Evolutionary conservation across 1,140 invertebrate genomes (phyloP).

Genomic region (Drosophila micromelanica): DNA sequence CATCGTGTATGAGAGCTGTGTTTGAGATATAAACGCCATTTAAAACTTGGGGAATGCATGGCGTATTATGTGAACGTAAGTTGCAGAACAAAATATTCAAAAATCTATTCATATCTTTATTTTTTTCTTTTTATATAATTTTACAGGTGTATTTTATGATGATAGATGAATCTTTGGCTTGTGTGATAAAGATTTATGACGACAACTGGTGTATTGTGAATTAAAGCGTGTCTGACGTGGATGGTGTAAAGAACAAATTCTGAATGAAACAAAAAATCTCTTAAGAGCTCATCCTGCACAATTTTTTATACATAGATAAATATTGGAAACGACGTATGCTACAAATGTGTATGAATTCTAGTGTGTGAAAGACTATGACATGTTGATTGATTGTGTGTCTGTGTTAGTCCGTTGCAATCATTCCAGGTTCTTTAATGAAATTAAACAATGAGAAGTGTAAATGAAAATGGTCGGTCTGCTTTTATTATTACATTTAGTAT

Average conservation of each 20-base stretch:
- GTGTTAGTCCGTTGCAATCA: slow-evolving; percentile 52
- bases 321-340: slow-evolving; percentile 38
- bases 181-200: slow-evolving; percentile 58
- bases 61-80: slow-evolving; percentile 73
- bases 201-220: slow-evolving; percentile 50
- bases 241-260: slow-evolving; percentile 1
- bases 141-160: slow-evolving; percentile 60
- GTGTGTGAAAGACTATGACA: slow-evolving; percentile 52
- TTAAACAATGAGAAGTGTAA: slow-evolving; percentile 15
- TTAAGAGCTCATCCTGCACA: slow-evolving; percentile 49
- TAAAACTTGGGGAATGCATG: slow-evolving; percentile 46
- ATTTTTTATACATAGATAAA: slow-evolving; percentile 55
- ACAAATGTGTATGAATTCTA: slow-evolving; percentile 27
- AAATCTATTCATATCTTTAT: too few relatives aligned
- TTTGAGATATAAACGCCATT: slow-evolving; percentile 37
- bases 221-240: slow-evolving; percentile 27
- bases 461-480: slow-evolving; percentile 28
- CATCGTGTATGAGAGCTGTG: slow-evolving; percentile 25
- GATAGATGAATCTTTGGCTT: slow-evolving; percentile 49
- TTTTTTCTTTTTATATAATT: slow-evolving; percentile 51
- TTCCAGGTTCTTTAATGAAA: slow-evolving; percentile 47
- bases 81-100: slow-evolving; percentile 43
- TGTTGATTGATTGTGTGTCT: slow-evolving; percentile 1
- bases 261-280: slow-evolving; percentile 8
- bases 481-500: slow-evolving; percentile 7